Evolutionary conservation across 2,113 vertebrate species (phyloP).

Genomic region (Bucco capensis): DNA sequence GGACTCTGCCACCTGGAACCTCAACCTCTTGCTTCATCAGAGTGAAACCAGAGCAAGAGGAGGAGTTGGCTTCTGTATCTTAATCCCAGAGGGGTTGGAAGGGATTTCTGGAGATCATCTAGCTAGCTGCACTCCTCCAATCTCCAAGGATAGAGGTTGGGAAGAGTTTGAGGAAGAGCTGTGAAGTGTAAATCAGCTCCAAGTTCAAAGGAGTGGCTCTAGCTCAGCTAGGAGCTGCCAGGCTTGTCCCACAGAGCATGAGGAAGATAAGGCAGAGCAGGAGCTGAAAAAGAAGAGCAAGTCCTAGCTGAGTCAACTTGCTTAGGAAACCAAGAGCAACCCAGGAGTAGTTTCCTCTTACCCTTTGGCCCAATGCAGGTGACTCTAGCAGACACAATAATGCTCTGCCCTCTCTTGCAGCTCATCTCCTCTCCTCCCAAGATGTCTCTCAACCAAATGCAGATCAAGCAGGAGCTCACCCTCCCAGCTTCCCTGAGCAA

Average conservation of each 20-base stretch:
- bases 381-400: neutral
- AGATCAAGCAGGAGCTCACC: slow-evolving; percentile 44
- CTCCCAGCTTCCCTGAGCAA: slow-evolving; percentile 17
- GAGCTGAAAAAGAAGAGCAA: neutral
- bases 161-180: neutral
- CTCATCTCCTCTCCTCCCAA: neutral
- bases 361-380: neutral
- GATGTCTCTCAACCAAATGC: slow-evolving; percentile 47
- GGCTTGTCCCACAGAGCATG: neutral
- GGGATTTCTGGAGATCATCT: too few species aligned
- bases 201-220: neutral
- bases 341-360: neutral
- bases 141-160: neutral
- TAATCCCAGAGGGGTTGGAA: too few species aligned
- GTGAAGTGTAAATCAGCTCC: neutral
- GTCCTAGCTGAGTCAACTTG: neutral
- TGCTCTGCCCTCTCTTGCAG: neutral
- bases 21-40: neutral
- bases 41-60: neutral
- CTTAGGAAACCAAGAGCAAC: neutral
- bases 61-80: neutral
- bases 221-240: neutral
- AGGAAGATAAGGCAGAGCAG: neutral
- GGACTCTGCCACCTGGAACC: neutral
- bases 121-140: too few species aligned